Base-by-base conservation (phyloP, 2,888 invertebrate species). In the Torymus auratus region DNA sequence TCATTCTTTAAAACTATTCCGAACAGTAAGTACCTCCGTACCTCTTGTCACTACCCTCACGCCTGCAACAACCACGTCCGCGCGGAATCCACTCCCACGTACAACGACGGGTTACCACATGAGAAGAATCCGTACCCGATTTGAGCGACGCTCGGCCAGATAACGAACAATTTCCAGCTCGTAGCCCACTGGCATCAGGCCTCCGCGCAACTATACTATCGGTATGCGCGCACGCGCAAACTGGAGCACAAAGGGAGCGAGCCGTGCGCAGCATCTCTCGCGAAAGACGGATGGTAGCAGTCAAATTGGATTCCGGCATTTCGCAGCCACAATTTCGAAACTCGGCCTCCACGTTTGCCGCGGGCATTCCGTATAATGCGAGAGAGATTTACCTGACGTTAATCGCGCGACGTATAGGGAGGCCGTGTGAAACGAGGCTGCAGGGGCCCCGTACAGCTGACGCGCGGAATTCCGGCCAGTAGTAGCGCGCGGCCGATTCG, bases 301-400 rank as follows among this genome's bases (percentile, higher is more conserved):
- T 88, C 88, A 88, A 88, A 88, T 88, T 88, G 87, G 86, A 88
- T 88, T 88, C 88, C 88, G 84, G 81, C 65, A 65, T 65, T 65
- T 52, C 65, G 15, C 10, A 28, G 55, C n/a, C 56, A 20, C 61
- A n/a, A 61, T 70, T 72, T 72, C 74, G 58, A 67, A 67, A 75
- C 67, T 67, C 52, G 53, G 56, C 84, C 75, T 76, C 71, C 23
- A 58, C 73, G 41, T 1, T 41, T 41, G 41, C 7, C 7, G 41
- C 7, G 41, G 41, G 78, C 80, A 82, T 83, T 72, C 78, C 83
- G 70, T 50, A 50, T 50, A 41, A 5, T 41, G 74, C 75, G 69
- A 75, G 81, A 81, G 69, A 75, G 81, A 81, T 83, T 82, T 80
- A 71, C 73, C 71, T 80, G 79, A 78, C 80, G 68, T 73, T 77